Base-by-base conservation (phyloP, 2,113 vertebrate species). In the Xenopus borealis region DNA sequence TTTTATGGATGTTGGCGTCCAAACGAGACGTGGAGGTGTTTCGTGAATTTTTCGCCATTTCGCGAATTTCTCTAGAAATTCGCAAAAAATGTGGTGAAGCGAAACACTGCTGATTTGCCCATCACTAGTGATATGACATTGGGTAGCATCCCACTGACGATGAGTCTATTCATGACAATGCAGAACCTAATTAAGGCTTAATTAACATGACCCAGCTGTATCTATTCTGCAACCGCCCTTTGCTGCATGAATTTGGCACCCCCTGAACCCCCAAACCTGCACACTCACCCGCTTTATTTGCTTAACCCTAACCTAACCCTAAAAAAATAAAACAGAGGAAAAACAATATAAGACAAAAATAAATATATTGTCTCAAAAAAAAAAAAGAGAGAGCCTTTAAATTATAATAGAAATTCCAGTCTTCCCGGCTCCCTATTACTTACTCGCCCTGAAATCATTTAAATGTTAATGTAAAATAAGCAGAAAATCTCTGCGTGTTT, bases 381-480 rank as follows among this genome's bases (percentile, higher is more conserved):
- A 40, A 40, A 40, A 40, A 40, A 40, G 7, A 40, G 3, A 2
- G 11, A 66, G 45, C 33, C 63, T 46, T 57, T 23, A 27, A 73
- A 66, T 73, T 47, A 66, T 73, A 74, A 66, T 59, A 74, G 19
- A 74, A 66, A 45, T 55, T 73, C 50, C 62, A 58, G 27, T 74
- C 63, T 67, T 47, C 18, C 33, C 9, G 20, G 12, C 45, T 66
- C 4, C 72, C 63, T 58, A 58, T 74, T 46, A 59, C 72, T 67
- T 66, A 59, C 66, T 74, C 52, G 4, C 47, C 62, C 18, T 47
- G 16, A 67, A 74, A 66, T 74, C 72, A 74, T 74, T 66, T 74
- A 66, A 74, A 74, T 66, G 72, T 33, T 74, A 74, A 74, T 74
- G 44, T 59, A 59, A 46, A 74, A 52, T 64, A 72, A 64, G 71